A percentile compares a stretch with the other conserved stretches of the same genome.
Conservation (phyloP, 2,888 invertebrate genomes). For the Mythimna pallens region DNA sequence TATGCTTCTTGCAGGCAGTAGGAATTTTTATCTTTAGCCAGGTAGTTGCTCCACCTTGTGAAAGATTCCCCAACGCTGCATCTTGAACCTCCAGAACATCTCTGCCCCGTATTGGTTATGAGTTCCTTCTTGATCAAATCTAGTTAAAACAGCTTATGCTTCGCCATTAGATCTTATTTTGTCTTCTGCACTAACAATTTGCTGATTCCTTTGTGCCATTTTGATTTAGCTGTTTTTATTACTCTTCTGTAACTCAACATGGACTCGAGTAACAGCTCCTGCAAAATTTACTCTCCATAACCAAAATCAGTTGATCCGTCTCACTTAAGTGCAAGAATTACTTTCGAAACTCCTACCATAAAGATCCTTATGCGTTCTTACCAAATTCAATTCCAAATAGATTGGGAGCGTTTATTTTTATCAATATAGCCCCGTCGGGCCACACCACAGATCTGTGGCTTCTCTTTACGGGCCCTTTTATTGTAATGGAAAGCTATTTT, state of each 20-base stretch:
- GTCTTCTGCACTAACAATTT: not conserved
- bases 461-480: constrained; percentile 61
- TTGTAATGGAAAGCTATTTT: constrained; percentile 66
- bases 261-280: not conserved
- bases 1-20: no score
- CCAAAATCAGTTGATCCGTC: constrained; percentile 16
- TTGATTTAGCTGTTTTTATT: not conserved
- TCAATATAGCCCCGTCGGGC: constrained; percentile 50
- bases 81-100: no score
- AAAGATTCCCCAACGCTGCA: no score
- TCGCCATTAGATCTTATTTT: no score
- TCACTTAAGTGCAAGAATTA: constrained; percentile 29
- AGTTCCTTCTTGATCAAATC: no score
- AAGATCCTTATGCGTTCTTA: constrained; percentile 33
- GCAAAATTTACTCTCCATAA: not conserved
- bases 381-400: constrained; percentile 57
- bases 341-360: constrained; percentile 29
- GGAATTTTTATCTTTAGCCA: no score
- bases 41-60: no score
- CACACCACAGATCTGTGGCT: constrained; percentile 62
- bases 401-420: constrained; percentile 60
- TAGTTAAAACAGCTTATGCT: no score
- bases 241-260: not conserved
- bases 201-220: not conserved
- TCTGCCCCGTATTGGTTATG: no score